Conservation (phyloP, 1,140 invertebrate genomes). For the Diabrotica virgifera region DNA sequence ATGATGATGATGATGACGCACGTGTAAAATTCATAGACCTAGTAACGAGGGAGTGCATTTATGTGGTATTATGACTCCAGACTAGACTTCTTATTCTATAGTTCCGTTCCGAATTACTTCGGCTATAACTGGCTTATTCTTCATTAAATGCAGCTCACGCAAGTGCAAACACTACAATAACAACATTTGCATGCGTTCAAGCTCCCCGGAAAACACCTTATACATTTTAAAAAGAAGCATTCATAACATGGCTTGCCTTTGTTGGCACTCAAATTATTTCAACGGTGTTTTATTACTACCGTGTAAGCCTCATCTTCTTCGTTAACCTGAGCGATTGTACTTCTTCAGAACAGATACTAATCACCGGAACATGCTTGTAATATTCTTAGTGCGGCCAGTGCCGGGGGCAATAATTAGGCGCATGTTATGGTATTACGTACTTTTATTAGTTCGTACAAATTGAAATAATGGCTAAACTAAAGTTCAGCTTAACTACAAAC, state of each 20-base stretch:
- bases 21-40: too few species aligned
- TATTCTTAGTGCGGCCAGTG: constrained; percentile 14
- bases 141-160: neutral
- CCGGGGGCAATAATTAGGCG: neutral
- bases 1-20: too few species aligned
- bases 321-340: constrained; percentile 11
- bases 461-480: too few species aligned
- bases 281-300: constrained; percentile 9
- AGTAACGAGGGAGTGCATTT: too few species aligned
- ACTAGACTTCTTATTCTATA: too few species aligned
- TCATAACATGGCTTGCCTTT: constrained; percentile 14
- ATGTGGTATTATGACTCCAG: too few species aligned
- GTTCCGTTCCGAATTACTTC: too few species aligned
- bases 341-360: constrained; percentile 21
- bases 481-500: too few species aligned
- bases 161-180: constrained; percentile 16
- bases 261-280: constrained; percentile 6
- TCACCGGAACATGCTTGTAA: constrained; percentile 16
- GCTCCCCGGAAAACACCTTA: constrained; percentile 3
- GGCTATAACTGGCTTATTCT: too few species aligned
- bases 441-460: too few species aligned
- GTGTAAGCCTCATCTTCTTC: constrained; percentile 5
- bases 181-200: constrained; percentile 13
- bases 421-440: too few species aligned
- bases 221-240: constrained; percentile 19